Conservation (phyloP, 2,888 invertebrate genomes). For the Drosophila peninsularis region DNA sequence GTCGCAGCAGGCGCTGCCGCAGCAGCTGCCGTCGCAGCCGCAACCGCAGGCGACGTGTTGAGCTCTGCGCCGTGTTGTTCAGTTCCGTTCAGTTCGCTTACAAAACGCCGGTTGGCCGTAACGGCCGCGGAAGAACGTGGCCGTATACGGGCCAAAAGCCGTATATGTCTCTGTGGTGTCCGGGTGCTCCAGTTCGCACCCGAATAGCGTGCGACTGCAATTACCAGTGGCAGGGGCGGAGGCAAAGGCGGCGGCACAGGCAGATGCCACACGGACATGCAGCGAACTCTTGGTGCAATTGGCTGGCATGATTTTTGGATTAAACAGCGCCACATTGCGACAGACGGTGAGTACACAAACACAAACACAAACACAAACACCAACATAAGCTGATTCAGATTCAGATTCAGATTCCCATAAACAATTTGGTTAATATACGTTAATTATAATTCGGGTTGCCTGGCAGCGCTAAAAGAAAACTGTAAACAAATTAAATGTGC, state of each 20-base stretch:
- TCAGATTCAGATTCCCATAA: background rate
- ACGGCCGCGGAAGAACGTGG: conserved; percentile 60
- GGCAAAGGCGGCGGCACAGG: conserved; percentile 9
- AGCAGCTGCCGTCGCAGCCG: conserved; percentile 7
- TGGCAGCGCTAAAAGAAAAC: conserved; percentile 17
- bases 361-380: conserved; percentile 3
- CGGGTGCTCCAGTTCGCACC: conserved; percentile 35
- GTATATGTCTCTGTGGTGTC: conserved; percentile 17
- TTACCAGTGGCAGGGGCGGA: conserved; percentile 14
- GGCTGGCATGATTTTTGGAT: conserved; percentile 70
- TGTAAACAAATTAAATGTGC: conserved; percentile 47
- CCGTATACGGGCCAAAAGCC: conserved; percentile 19
- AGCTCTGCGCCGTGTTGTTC: conserved; percentile 31
- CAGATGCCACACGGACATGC: conserved; percentile 35
- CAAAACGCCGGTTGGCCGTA: conserved; percentile 75
- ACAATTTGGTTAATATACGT: conserved; percentile 30
- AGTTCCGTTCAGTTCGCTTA: conserved; percentile 74
- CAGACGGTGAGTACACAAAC: conserved; percentile 63
- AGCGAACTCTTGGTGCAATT: conserved; percentile 63
- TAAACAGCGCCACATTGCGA: conserved; percentile 72
- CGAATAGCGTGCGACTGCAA: conserved; percentile 43
- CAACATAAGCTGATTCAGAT: background rate
- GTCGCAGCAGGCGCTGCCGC: conserved; percentile 20
- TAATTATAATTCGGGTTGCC: conserved; percentile 29
- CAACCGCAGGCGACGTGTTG: conserved; percentile 38